Conservation (phyloP, 2,888 invertebrate genomes). For the Nudaria mundana region DNA sequence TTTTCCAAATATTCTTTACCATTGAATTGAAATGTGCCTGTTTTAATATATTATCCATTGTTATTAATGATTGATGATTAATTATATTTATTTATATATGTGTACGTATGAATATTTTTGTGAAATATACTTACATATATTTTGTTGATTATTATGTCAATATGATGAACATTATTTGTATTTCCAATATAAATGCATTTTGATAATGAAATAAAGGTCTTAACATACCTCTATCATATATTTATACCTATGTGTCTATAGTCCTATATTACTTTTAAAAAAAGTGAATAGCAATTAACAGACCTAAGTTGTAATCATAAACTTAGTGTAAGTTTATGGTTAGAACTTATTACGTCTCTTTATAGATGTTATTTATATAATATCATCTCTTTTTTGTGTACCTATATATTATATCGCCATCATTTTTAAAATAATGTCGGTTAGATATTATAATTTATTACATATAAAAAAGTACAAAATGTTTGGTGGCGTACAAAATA, state of each 20-base stretch:
- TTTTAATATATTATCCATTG: constrained; percentile 28
- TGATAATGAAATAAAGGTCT: constrained; percentile 2
- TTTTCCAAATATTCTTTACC: constrained; percentile 24
- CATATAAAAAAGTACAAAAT: no score
- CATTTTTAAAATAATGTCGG: no score
- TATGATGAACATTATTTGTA: constrained; percentile 4
- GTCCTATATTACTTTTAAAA: constrained; percentile 4
- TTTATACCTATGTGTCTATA: constrained; percentile 6
- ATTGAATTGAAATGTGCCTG: constrained; percentile 37
- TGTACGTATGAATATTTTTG: constrained; percentile 30
- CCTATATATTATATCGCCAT: no score
- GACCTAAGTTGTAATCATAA: no score
- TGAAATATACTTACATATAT: constrained; percentile 20
- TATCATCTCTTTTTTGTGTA: no score
- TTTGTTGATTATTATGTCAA: constrained; percentile 24
- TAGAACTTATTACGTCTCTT: no score
- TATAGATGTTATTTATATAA: no score
- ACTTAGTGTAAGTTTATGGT: no score
- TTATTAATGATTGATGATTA: constrained; percentile 23
- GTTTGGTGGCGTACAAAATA: no score
- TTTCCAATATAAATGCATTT: constrained; percentile 10
- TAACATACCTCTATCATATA: constrained; percentile 6
- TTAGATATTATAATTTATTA: no score
- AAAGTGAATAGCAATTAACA: no score
- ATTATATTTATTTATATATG: constrained; percentile 24